Evolutionary conservation across 2,888 invertebrate genomes (phyloP), one percentile per base, ranked within the genome.

Genomic region (Eurois occulta): DNA sequence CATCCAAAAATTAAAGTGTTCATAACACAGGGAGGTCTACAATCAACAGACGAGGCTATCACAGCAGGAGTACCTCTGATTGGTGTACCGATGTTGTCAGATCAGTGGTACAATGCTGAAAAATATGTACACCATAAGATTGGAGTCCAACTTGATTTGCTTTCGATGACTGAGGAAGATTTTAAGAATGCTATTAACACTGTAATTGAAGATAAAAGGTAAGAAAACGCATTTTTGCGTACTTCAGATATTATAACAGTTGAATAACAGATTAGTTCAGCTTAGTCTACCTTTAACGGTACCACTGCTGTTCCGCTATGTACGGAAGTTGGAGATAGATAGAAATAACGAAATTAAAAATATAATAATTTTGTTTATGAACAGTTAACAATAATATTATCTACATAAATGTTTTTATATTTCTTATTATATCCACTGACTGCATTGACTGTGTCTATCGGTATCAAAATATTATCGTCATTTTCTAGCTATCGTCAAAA

Each of bases 11-110:
- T 95, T 16, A 95, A 94, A 81, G 64, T 93, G 1, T 95, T 95
- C 71, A 91, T 95, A 38, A 94, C 93, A 6, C 95, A 95, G 92
- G 94, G 94, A 60, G 95, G 94, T 8, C 79, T 94, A 3, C 94
- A 95, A 81, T 94, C 95, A 0, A 89, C 92, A 0, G 94, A 94
- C 24, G 83, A 82, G 8, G 81, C 77, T 62, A 62, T 81, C 24
- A 67, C 81, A 62, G 83, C 83, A 58, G 89, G 90, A 52, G 91
- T 93, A 6, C 94, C 94, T 7, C 76, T 95, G 5, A 85, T 95
- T 46, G 94, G 91, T 11, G 41, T 95, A 38, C 94, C 94, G 2
- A 92, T 95, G 85, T 72, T 92, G 60, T 90, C 87, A 2, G 95
- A 95, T 79, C 94, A 95, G 80, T 89, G 88, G 72, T 84, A 81